Base-by-base conservation (phyloP, 1,140 invertebrate species). In the Drosophila melanica region DNA sequence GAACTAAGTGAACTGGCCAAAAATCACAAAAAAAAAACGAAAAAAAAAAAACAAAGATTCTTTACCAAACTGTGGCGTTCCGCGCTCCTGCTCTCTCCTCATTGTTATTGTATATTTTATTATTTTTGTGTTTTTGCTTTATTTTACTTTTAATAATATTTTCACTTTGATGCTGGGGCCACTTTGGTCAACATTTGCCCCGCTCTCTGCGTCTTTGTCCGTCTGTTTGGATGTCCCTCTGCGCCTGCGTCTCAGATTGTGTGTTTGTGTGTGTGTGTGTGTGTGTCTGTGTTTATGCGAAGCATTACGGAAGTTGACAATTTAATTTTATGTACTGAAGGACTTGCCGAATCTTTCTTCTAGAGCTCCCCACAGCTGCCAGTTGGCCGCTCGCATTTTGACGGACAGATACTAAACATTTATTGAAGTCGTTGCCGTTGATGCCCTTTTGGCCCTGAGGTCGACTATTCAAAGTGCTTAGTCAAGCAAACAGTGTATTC, bases 301-400 rank as follows among this genome's bases (percentile, higher is more conserved):
- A 74, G 79, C 74, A 77, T 85, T 85, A 77, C 84, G 82, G 84
- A 87, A 87, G 84, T 82, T 87, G 84, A 89, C 82, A 87, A 87
- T 87, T 87, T 87, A 87, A 89, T 89, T 87, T 87, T 87, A 89
- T 82, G 84, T 82, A 87, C 68, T 87, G 14, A 57, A 59, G 39
- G 18, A 66, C 62, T 64, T n/a, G 57, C 53, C 77, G 67, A 54
- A 63, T 66, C 74, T 72, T 58, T 50, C 37, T 30, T 51, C 27
- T 30, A 18, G n/a, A 37, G 14, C 33, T n/a, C 12, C 8, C 50
- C 50, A 48, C 23, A 48, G 47, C n/a, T 48, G 50, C 23, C 6
- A 6, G 9, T 27, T 7, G 44, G 6, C 47, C 20, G 47, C 23
- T 59, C 23, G 39, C 45, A 59, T 67, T 58, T 58, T 16, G 65